Base-by-base conservation (phyloP, 2,888 invertebrate genomes). In the Pharmacophagus antenor region DNA sequence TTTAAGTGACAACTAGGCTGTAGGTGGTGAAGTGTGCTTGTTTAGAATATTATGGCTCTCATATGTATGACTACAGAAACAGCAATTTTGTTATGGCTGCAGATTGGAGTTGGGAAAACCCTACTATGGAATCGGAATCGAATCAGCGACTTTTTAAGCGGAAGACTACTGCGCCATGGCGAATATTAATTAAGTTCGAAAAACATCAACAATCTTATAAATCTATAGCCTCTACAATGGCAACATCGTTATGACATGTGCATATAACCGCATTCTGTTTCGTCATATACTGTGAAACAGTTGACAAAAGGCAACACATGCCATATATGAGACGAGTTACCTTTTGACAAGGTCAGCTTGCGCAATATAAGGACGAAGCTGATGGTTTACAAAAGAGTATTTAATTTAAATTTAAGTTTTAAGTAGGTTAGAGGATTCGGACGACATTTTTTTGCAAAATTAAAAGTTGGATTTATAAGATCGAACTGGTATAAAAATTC, bases 271-370 rank as follows among this genome's bases (percentile, higher is more conserved):
- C 21, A 21, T 47, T 22, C 47, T 15, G 15, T 47, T 47, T 18
- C 47, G 22, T 21, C 47, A 47, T 15, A 22, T 22, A 22, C 10
- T 47, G 47, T 47, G 21, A 47, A 20, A 44, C 44, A 44, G 37
- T 20, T 44, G 44, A 44, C 44, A 18, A 18, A 44, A 44, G 20
- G 17, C 10, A 44, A 44, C 42, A 42, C n/a, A n/a, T n/a, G 6
- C 18, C 42, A 7, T 44, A 20, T 18, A 44, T 18, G 18, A n/a
- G 20, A 18, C 21, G 12, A 17, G 46, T 46, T 46, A 21, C 20
- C 47, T 47, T 47, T 47, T 47, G 15, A 47, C 47, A 47, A 47
- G 47, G 47, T 15, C 47, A 47, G 47, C 1, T 21, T 47, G 22
- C 22, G 15, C 22, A 21, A 22, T 18, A 18, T 15, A 47, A 47